Evolutionary conservation across 1,140 invertebrate species (phyloP).

Genomic region (Papilio dardanus): DNA sequence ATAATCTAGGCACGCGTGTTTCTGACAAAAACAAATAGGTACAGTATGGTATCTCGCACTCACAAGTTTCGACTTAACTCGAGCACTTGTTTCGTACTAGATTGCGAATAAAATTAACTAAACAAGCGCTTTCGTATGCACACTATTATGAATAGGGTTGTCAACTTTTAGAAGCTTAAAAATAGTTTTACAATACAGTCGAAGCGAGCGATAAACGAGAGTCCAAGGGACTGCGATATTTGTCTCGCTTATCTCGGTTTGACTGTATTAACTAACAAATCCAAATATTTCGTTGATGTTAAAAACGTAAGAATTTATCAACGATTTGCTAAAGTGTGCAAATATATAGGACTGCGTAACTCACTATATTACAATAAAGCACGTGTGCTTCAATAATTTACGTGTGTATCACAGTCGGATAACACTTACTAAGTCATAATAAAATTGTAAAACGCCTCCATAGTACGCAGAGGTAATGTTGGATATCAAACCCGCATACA

Average conservation of each 20-base stretch:
- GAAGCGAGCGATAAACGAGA: too few species aligned
- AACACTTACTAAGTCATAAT: neutral
- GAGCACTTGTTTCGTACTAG: slow-evolving; percentile 3
- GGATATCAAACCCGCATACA: too few species aligned
- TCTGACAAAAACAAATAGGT: neutral
- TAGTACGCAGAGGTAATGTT: too few species aligned
- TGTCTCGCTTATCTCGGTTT: too few species aligned
- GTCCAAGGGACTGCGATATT: too few species aligned
- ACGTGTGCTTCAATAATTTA: neutral
- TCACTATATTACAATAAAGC: neutral
- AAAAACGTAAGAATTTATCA: too few species aligned
- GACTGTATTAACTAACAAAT: too few species aligned
- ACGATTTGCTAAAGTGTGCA: neutral
- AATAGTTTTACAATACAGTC: too few species aligned
- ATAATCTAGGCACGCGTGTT: neutral
- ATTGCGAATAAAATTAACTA: slow-evolving; percentile 9
- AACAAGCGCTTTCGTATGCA: neutral
- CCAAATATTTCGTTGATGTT: too few species aligned
- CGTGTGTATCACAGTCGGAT: neutral
- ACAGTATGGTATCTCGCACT: slow-evolving; percentile 20
- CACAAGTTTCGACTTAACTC: neutral
- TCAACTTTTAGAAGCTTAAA: too few species aligned
- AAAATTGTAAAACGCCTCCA: neutral
- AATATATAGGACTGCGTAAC: neutral
- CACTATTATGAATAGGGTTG: slow-evolving; percentile 18